A percentile compares a stretch with the other conserved stretches of the same genome.
Evolutionary conservation across 1,140 invertebrate species (phyloP).

Genomic region (Cotesia glomerata): DNA sequence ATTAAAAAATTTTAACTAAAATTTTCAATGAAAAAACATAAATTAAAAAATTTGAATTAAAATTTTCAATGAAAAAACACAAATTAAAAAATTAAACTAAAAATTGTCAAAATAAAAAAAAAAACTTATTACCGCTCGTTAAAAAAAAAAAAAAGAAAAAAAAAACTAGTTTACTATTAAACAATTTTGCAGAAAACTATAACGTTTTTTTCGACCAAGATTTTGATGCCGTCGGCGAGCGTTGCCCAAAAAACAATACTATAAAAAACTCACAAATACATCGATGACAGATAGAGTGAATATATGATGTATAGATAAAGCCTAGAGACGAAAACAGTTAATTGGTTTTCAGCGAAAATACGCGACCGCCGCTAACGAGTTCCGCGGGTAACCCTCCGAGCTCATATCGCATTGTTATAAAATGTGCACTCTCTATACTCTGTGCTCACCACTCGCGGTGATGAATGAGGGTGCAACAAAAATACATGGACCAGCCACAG

Average conservation of each 20-base stretch:
- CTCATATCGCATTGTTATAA: neutral
- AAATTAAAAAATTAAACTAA: too few relatives aligned
- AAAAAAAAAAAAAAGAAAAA: neutral
- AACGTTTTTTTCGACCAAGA: neutral
- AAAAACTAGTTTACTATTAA: neutral
- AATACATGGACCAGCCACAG: neutral
- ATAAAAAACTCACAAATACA: neutral
- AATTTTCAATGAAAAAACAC: neutral
- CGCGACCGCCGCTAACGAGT: conserved; percentile 31
- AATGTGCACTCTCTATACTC: neutral
- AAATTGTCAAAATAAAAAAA: neutral
- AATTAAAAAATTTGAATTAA: neutral
- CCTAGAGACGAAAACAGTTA: conserved; percentile 52
- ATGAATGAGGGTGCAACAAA: neutral
- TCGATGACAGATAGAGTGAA: neutral
- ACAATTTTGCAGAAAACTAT: neutral
- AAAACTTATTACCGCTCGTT: neutral
- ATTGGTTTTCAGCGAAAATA: conserved; percentile 55
- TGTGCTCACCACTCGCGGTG: neutral
- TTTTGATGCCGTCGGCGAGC: neutral
- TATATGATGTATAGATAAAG: conserved; percentile 33
- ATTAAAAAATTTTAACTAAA: neutral
- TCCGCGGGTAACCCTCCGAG: conserved; percentile 3
- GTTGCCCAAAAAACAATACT: neutral
- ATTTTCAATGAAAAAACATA: too few relatives aligned